Conservation (phyloP, 2,888 invertebrate species). For the Lasioglossum lativentre region DNA sequence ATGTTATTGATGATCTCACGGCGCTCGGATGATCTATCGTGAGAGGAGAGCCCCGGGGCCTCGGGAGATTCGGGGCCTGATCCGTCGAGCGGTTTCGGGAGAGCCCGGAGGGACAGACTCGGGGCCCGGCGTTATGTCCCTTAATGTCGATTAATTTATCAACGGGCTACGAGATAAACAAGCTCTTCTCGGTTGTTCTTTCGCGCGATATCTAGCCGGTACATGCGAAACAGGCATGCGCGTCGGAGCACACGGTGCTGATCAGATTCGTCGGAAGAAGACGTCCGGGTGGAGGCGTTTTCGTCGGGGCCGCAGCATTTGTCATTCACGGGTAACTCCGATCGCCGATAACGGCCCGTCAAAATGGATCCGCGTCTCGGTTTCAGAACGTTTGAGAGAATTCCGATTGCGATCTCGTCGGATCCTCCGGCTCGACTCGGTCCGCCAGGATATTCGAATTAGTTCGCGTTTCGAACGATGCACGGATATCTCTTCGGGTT, state of each 20-base stretch:
- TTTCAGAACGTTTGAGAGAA: slow-evolving; percentile 20
- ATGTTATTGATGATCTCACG: slow-evolving; percentile 69
- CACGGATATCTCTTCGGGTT: not conserved
- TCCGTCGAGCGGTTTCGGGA: slow-evolving; percentile 77
- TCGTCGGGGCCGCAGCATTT: slow-evolving; percentile 61
- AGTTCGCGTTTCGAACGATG: not conserved
- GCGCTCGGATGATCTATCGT: slow-evolving; percentile 59
- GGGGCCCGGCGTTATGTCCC: slow-evolving; percentile 67
- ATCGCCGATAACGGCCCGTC: slow-evolving; percentile 61
- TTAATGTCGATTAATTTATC: slow-evolving; percentile 83
- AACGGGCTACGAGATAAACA: slow-evolving; percentile 72
- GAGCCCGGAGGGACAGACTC: slow-evolving; percentile 47
- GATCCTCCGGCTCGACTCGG: not conserved
- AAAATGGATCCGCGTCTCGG: slow-evolving; percentile 41
- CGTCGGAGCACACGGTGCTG: slow-evolving; percentile 6
- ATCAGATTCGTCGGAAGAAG: slow-evolving; percentile 39
- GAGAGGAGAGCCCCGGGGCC: slow-evolving; percentile 9
- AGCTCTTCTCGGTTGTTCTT: slow-evolving; percentile 60
- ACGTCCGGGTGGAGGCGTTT: slow-evolving; percentile 47
- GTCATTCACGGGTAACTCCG: slow-evolving; percentile 71
- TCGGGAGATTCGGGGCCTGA: slow-evolving; percentile 68
- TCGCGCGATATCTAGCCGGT: slow-evolving; percentile 72
- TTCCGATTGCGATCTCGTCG: slow-evolving; percentile 36
- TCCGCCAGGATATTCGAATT: not conserved
- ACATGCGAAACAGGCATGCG: slow-evolving; percentile 43